Base-by-base conservation (phyloP, 2,113 vertebrate species). In the Hemibates koningsi region DNA sequence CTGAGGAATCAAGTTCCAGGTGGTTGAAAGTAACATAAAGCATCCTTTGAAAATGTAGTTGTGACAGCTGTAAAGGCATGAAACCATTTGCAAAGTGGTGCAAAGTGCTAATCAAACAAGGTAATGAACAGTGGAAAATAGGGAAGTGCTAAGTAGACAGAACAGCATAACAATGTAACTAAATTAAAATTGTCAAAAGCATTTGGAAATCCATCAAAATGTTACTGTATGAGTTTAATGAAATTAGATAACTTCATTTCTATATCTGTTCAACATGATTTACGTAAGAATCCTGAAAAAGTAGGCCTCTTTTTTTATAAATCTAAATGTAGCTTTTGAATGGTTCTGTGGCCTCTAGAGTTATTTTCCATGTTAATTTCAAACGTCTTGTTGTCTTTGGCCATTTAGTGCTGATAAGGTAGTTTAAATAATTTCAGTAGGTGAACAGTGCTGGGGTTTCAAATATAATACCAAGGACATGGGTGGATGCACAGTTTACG, bases 1-100 rank as follows among this genome's bases (percentile, higher is more conserved):
- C 68, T 86, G 79, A 88, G 57, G 53, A 88, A 87, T 63, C 24
- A 41, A 66, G 71, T 83, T 86, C 89, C 83, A 92, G 81, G 80
- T 91, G 88, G 78, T 89, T 84, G 86, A 86, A 82, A 79, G 68
- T 53, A 91, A 71, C 76, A 89, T 88, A 83, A 92, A 92, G 86
- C 85, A 71, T 41, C 48, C 10, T 78, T 73, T 21, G 50, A 59
- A 89, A 86, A 82, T 85, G 63, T 86, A 36, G 13, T 32, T 38
- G 32, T 88, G 86, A 90, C 88, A 90, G 36, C 83, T 90, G 84
- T 34, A 66, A 80, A 87, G 78, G 81, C 36, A 48, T 82, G 27
- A 76, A 90, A 76, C 68, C 83, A 52, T 78, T 78, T 78, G 45
- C 17, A 34, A 52, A 52, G 45, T 52, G 45, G 85, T 73, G 80